Conservation (phyloP, 2,113 vertebrate species). For the Catharus fuscescens region DNA sequence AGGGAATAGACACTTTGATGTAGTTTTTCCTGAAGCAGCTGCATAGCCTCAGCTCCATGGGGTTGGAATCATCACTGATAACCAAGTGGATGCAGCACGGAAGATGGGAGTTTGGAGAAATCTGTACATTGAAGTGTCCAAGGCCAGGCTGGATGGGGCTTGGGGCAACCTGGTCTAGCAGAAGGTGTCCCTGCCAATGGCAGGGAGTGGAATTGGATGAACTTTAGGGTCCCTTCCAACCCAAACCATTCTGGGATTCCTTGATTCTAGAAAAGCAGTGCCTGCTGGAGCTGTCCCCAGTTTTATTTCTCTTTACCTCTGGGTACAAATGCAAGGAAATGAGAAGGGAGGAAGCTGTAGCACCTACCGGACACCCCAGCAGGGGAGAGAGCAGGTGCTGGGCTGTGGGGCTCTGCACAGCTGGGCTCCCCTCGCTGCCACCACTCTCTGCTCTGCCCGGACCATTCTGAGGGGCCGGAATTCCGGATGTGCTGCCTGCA, state of each 20-base stretch:
- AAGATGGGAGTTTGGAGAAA: neutral
- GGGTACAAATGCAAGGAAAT: neutral
- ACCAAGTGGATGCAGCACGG: neutral
- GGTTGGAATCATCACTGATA: neutral
- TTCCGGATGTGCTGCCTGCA: rapidly evolving
- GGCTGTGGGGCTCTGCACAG: neutral
- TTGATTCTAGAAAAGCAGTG: neutral
- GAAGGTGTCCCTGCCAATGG: neutral
- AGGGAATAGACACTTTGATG: neutral
- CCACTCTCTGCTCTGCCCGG: neutral
- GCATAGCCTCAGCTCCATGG: rapidly evolving
- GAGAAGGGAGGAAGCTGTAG: neutral
- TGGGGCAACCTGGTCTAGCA: neutral
- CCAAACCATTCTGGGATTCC: neutral
- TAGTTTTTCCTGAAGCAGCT: neutral
- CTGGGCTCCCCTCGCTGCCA: neutral
- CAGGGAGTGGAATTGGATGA: neutral
- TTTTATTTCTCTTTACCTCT: neutral
- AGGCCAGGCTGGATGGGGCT: rapidly evolving
- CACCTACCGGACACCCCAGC: conserved; percentile 69
- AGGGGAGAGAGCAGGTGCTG: conserved; percentile 67
- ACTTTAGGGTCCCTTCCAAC: neutral
- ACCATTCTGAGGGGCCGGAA: neutral
- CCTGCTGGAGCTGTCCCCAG: neutral
- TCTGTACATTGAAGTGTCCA: neutral